phyloP scores from a whole-genome alignment of 53 echinoderm and acorn worm genomes.

The Paelopatides confundens region DNA sequence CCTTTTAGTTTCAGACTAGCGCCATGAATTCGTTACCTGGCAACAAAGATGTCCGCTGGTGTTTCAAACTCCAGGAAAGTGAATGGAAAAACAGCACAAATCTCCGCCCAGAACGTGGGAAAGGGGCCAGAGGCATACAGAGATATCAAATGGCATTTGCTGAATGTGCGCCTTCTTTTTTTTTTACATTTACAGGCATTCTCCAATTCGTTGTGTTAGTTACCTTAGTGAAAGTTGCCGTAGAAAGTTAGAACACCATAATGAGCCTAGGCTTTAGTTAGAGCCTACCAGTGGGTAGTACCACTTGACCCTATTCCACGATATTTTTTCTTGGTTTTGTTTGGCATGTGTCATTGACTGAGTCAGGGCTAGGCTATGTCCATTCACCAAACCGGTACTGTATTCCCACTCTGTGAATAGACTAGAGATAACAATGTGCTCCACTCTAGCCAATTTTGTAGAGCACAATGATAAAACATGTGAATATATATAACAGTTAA shows the following conservation, averaged over 20 bases:
- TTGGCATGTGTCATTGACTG: too few relatives aligned
- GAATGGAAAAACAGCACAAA: conserved; percentile 86
- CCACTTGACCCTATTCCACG: background rate
- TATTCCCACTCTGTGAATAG: too few relatives aligned
- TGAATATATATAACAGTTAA: too few relatives aligned
- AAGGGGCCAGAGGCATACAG: conserved; percentile 94
- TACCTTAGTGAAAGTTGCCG: background rate
- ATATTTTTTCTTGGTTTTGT: background rate
- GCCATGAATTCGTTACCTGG: conserved; percentile 14
- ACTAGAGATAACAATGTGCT: too few relatives aligned
- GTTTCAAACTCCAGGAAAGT: conserved; percentile 78
- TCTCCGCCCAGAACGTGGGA: conserved; percentile 82
- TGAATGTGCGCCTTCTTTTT: conserved; percentile 71
- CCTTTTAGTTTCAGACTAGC: background rate
- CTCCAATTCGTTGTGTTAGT: background rate
- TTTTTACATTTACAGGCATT: background rate
- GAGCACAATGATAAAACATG: too few relatives aligned
- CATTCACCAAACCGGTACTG: too few relatives aligned
- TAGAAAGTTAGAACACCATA: too few relatives aligned
- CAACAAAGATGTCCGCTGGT: conserved; percentile 30
- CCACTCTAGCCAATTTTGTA: too few relatives aligned
- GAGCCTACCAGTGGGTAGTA: too few relatives aligned
- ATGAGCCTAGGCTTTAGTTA: too few relatives aligned
- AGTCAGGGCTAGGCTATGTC: too few relatives aligned
- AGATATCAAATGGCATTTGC: conserved; percentile 93